Base-by-base conservation (phyloP, 2,888 invertebrate species). In the Limnephilus lunatus region DNA sequence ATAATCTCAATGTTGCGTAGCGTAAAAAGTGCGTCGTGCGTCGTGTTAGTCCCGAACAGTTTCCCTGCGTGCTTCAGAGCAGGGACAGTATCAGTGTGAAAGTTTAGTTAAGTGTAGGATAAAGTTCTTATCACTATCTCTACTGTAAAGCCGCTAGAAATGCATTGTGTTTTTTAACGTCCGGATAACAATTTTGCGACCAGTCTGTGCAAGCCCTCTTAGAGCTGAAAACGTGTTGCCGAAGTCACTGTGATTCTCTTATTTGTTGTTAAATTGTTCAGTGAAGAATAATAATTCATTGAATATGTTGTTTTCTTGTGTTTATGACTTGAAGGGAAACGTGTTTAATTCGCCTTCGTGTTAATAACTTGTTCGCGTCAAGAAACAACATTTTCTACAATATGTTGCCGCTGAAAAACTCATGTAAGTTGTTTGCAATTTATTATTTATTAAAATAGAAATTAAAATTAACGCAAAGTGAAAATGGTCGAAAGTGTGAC, bases 101-200 rank as follows among this genome's bases (percentile, higher is more conserved):
- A 83, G 83, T 35, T 32, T 35, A 31, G 83, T 83, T 19, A 44
- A 44, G 85, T 30, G 25, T 3, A 82, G 25, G 30, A 48, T 48
- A 48, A 48, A 7, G 85, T 39, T 85, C 25, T 48, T 19, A n/a
- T 86, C 86, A 44, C 86, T 86, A 86, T 86, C 53, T 30, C 30
- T 5, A 48, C 48, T 44, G 86, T 44, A 30, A 32, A 32, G n/a
- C 48, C 86, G 48, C 32, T 48, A 48, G 86, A 44, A 48, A 48
- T 88, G 88, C 88, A 88, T 80, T 68, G 88, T 88, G 32, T 88
- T 68, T 80, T 31, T 32, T 80, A 35, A 32, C 35, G 88, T 32
- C 31, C n/a, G 39, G 44, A 85, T 85, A 85, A 68, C 25, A 83
- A 48, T 80, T 88, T 88, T 35, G 80, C 88, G 88, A 80, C 25